Evolutionary conservation across 2,888 invertebrate genomes (phyloP), one percentile per base, ranked within the genome.

Genomic region (Lomographa bimaculata): DNA sequence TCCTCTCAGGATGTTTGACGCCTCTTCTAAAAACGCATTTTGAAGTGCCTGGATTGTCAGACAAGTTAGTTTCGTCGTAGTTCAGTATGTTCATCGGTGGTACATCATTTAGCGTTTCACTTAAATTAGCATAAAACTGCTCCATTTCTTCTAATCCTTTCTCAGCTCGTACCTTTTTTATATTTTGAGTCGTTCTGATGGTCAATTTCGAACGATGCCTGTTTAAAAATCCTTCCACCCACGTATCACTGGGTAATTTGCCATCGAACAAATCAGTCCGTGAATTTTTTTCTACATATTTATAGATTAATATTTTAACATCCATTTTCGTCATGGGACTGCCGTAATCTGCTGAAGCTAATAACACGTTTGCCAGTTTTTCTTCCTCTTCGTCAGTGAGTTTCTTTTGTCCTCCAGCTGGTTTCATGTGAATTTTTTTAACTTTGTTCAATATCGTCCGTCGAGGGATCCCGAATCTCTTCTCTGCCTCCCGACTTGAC

Each of bases 311-410:
- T 3, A 58, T 37, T 20, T 44, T 39, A 11, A 58, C 19, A 24
- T 58, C 55, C 4, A 54, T 2, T 41, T 43, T 37, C 1, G 54
- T 54, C n/a, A 57, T 30, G 6, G 57, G 55, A 12, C 40, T 44
- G 1, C 47, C 46, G 21, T 35, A 49, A 21, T 48, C 46, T 19
- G 26, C 33, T 4, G 46, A 9, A 16, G 42, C 48, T 17, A 47
- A 14, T 6, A 50, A 28, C 2, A 50, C 46, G 5, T 47, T 46
- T 9, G 30, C 35, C 1, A 50, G 17, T 17, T 51, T 46, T 30
- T 30, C 7, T 39, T 50, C 46, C 34, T 50, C 52, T 12, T 46
- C 27, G n/a, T 34, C 14, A 3, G 35, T 19, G 7, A 46, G 10
- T 19, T 23, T 32, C 9, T 5, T 18, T 26, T 21, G 50, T 8